phyloP scores from a whole-genome alignment of 2,888 invertebrate species.

The Habrosyne pyritoides region DNA sequence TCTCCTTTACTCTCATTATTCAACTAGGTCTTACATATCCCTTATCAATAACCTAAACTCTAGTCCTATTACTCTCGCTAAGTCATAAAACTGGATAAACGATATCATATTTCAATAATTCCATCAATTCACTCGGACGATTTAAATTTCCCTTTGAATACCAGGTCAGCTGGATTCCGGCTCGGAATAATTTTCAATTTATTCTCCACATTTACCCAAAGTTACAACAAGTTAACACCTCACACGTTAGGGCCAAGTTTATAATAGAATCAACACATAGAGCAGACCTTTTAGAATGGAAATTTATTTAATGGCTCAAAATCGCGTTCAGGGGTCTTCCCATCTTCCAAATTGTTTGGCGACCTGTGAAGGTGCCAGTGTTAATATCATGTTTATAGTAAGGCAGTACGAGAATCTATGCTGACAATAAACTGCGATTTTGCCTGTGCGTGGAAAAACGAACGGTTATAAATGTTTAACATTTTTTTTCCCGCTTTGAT shows the following conservation, averaged over 20 bases:
- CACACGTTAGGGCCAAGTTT: slow-evolving; percentile 20
- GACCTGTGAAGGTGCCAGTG: too few relatives aligned
- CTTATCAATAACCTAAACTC: neutral
- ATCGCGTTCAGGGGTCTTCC: too few relatives aligned
- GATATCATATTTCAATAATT: neutral
- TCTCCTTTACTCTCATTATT: too few relatives aligned
- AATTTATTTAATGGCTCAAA: slow-evolving; percentile 28
- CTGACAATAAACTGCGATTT: too few relatives aligned
- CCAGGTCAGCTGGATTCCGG: slow-evolving; percentile 7
- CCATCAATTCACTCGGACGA: slow-evolving; percentile 15
- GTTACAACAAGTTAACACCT: slow-evolving; percentile 26
- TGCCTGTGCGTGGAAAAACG: neutral
- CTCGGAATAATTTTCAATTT: slow-evolving; percentile 31
- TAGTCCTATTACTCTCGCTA: neutral
- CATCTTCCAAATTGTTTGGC: too few relatives aligned
- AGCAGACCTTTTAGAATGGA: slow-evolving; percentile 26
- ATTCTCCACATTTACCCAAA: slow-evolving; percentile 16
- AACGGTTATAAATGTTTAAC: neutral
- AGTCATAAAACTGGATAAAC: neutral
- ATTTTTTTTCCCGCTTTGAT: neutral
- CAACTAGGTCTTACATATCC: neutral
- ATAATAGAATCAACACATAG: slow-evolving; percentile 30
- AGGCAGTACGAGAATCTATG: too few relatives aligned
- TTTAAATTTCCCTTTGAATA: slow-evolving; percentile 16
- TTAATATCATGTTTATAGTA: too few relatives aligned